These are phyloP conservation scores for Hololepta plana DNA, from an alignment of 2,888 invertebrate species.

Conservation along the genomic window DNA sequence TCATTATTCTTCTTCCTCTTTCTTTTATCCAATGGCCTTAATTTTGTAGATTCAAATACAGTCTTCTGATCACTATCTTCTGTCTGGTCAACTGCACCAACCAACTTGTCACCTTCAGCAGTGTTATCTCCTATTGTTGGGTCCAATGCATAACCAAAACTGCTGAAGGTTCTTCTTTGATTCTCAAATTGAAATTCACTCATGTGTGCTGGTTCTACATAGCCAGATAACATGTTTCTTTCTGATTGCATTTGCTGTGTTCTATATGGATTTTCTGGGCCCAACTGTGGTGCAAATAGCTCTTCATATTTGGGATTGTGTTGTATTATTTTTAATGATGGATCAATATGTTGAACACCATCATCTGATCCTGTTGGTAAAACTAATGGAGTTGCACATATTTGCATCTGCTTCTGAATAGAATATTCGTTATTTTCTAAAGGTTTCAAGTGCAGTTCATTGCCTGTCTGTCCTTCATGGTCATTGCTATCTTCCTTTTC, in stretches of 20 bases:
- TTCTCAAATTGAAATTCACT: slow-evolving; percentile 96
- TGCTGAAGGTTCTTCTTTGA: slow-evolving; percentile 83
- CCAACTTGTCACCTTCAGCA: slow-evolving; percentile 30
- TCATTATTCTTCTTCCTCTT: slow-evolving; percentile 79
- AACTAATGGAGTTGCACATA: slow-evolving; percentile 72
- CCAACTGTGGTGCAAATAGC: slow-evolving; percentile 77
- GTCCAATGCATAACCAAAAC: slow-evolving; percentile 89
- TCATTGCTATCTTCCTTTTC: slow-evolving; percentile 38
- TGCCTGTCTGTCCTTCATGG: no score
- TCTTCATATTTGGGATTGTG: slow-evolving; percentile 93
- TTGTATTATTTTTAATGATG: slow-evolving; percentile 61
- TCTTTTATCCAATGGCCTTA: slow-evolving; percentile 55
- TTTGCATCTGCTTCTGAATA: slow-evolving; percentile 41
- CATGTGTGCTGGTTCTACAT: slow-evolving; percentile 86
- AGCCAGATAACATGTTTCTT: slow-evolving; percentile 86
- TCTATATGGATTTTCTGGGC: slow-evolving; percentile 86
- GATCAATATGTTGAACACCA: slow-evolving; percentile 53
- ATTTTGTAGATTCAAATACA: slow-evolving; percentile 73
- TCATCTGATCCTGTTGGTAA: slow-evolving; percentile 61
- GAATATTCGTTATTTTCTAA: slow-evolving; percentile 28
- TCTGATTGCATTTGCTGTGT: slow-evolving; percentile 75
- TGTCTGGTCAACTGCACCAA: slow-evolving; percentile 42
- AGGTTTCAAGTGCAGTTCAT: slow-evolving; percentile 11
- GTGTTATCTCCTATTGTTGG: slow-evolving; percentile 56
- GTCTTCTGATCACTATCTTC: slow-evolving; percentile 35